A percentile compares a stretch with the other conserved stretches of the same genome.
phyloP scores from a whole-genome alignment of 2,113 vertebrate species.

The Promerops cafer region DNA sequence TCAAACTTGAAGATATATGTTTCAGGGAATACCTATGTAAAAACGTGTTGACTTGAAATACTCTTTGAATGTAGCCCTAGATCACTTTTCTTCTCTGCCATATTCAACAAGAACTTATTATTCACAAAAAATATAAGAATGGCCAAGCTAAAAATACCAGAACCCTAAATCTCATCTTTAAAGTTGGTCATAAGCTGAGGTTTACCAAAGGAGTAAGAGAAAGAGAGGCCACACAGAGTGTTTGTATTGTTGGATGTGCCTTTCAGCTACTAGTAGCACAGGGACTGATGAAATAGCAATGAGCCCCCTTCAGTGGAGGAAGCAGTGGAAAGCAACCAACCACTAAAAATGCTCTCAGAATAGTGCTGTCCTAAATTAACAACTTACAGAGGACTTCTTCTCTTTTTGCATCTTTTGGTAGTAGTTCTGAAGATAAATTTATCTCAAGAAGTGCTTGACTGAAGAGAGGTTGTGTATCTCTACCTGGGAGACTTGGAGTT shows the following conservation, averaged over 20 bases:
- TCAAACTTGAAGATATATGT: not conserved
- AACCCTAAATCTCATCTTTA: not conserved
- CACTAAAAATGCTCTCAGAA: not conserved
- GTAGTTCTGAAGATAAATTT: not conserved
- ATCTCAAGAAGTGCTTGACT: not conserved
- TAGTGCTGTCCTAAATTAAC: not conserved
- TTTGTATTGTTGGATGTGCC: not conserved
- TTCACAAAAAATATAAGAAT: not conserved
- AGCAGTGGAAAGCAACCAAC: not conserved
- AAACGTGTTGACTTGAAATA: not conserved
- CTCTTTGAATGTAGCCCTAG: not conserved
- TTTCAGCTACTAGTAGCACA: not conserved
- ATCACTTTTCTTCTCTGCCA: not conserved
- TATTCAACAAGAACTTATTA: not conserved
- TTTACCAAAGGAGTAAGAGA: not conserved
- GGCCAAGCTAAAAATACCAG: not conserved
- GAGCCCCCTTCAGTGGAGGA: not conserved
- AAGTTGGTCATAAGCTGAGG: not conserved
- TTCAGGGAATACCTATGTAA: not conserved
- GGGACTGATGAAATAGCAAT: not conserved
- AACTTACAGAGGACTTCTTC: not conserved
- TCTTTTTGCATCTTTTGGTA: not conserved
- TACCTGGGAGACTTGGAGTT: not conserved
- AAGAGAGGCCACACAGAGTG: not conserved
- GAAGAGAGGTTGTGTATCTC: not conserved